These are phyloP conservation scores for Synchiropus splendidus DNA, from an alignment of 2,113 vertebrate genomes.

Conservation along the genomic window DNA sequence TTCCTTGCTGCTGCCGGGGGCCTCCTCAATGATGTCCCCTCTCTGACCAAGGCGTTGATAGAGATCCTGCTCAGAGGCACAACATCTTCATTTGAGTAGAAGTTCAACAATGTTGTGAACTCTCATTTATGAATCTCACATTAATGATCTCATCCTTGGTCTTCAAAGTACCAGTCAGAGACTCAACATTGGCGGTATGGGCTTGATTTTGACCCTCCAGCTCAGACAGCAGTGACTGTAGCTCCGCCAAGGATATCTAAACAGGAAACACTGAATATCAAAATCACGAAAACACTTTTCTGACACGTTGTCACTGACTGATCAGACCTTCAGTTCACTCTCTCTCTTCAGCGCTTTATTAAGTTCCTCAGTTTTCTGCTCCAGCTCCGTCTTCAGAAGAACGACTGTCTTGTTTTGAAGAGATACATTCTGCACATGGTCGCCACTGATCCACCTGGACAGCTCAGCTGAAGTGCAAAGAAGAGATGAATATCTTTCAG, in stretches of 20 bases:
- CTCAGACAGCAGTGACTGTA: conserved; percentile 53
- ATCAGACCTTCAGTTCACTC: conserved; percentile 63
- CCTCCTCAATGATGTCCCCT: conserved; percentile 33
- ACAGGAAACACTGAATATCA: conserved; percentile 1
- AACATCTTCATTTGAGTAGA: background rate
- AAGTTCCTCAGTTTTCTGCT: conserved; percentile 64
- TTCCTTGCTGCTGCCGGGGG: conserved; percentile 34
- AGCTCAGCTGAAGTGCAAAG: conserved; percentile 45
- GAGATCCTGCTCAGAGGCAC: conserved; percentile 49
- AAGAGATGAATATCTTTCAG: conserved; percentile 1
- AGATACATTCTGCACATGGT: conserved; percentile 34
- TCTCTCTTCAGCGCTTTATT: conserved; percentile 66
- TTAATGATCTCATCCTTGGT: conserved; percentile 69
- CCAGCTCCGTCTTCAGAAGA: conserved; percentile 62
- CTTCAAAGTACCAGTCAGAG: conserved; percentile 57
- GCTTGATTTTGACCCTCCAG: conserved; percentile 51
- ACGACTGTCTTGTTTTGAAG: conserved; percentile 44
- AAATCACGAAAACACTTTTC: background rate
- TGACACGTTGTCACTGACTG: background rate
- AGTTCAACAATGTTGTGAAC: conserved; percentile 4
- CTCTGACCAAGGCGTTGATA: conserved; percentile 48
- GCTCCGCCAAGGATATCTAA: conserved; percentile 61
- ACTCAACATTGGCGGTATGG: conserved; percentile 56
- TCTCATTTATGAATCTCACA: conserved; percentile 42
- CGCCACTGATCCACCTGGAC: conserved; percentile 49